phyloP scores from a whole-genome alignment of 2,797 vertebrate species.

The Telmatherina bonti region DNA sequence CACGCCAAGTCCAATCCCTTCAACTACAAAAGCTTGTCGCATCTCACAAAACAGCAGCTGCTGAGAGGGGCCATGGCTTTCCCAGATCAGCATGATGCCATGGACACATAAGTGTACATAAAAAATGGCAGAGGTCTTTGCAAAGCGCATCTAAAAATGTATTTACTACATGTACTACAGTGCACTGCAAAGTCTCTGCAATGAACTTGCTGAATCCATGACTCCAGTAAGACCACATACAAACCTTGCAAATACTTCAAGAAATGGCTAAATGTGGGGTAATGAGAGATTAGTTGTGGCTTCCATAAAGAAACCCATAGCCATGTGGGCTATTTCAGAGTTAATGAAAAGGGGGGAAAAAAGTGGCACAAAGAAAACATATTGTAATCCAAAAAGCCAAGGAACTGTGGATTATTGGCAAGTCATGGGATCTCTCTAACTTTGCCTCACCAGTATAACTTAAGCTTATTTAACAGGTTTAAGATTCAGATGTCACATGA shows the following conservation, averaged over 20 bases:
- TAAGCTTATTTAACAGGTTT: conserved; percentile 83
- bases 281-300: conserved; percentile 76
- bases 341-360: conserved; percentile 47
- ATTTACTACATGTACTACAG: conserved; percentile 25
- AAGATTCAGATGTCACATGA: conserved; percentile 83
- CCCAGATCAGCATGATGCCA: conserved; percentile 34
- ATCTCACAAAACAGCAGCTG: conserved; percentile 60
- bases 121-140: conserved; percentile 35
- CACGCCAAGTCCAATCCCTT: conserved; percentile 52
- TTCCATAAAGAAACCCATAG: conserved; percentile 61
- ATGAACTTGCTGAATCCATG: conserved; percentile 42
- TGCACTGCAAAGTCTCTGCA: conserved; percentile 30
- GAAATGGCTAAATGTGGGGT: conserved; percentile 67
- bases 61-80: conserved; percentile 41
- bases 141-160: conserved; percentile 30
- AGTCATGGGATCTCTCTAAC: conserved; percentile 81
- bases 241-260: conserved; percentile 59
- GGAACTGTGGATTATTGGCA: conserved; percentile 71
- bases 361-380: conserved; percentile 72
- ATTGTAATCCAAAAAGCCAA: conserved; percentile 70
- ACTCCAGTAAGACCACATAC: conserved; percentile 61
- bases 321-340: conserved; percentile 48
- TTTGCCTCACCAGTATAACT: conserved; percentile 62
- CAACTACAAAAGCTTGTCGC: conserved; percentile 58
- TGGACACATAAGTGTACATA: conserved; percentile 25